These are phyloP conservation scores for Desmodus rotundus DNA, from an alignment of 2,113 vertebrate genomes.

Conservation along the genomic window DNA sequence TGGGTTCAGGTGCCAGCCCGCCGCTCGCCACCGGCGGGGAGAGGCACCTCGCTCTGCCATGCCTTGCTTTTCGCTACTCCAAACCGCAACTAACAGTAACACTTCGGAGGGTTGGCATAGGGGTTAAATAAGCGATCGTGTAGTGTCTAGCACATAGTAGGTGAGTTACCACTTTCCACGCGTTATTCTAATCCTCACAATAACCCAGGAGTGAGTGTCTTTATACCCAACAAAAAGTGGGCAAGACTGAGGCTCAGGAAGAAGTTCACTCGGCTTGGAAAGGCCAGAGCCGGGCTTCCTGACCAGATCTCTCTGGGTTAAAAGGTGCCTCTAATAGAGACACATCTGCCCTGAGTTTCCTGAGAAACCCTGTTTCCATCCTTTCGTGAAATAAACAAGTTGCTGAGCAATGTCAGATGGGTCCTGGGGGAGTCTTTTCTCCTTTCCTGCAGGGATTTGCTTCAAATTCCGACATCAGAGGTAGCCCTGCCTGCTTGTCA, in stretches of 20 bases:
- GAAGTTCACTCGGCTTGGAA: background rate
- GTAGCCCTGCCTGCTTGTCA: background rate
- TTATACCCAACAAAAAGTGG: background rate
- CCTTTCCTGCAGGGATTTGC: background rate
- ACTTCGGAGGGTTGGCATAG: background rate
- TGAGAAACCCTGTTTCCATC: background rate
- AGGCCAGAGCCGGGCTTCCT: too few relatives aligned
- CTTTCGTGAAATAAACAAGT: background rate
- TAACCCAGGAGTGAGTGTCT: background rate
- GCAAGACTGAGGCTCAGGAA: background rate
- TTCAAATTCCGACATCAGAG: background rate
- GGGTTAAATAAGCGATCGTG: background rate
- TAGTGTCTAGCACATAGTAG: background rate
- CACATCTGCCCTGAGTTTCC: background rate
- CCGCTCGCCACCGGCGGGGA: background rate
- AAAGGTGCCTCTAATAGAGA: background rate
- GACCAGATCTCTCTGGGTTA: background rate
- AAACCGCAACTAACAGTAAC: background rate
- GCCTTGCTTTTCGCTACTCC: background rate
- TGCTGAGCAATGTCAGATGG: background rate
- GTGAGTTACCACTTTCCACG: background rate
- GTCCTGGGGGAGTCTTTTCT: background rate
- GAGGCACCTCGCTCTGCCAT: background rate
- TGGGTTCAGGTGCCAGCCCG: background rate
- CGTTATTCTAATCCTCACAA: background rate